phyloP scores from a whole-genome alignment of 2,888 invertebrate species.

The Orthonevra nobilis region DNA sequence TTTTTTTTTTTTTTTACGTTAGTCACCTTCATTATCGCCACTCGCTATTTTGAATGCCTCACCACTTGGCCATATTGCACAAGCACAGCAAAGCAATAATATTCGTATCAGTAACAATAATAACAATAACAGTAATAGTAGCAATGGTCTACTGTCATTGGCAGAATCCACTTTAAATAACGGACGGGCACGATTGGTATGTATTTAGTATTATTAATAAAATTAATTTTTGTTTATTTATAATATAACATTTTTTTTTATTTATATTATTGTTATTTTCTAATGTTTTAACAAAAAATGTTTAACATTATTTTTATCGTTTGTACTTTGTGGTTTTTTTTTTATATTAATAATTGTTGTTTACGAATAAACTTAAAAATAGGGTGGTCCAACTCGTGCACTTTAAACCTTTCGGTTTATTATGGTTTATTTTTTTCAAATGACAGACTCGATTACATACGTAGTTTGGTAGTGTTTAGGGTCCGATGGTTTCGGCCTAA shows the following conservation, averaged over 20 bases:
- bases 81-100: conserved; percentile 71
- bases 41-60: conserved; percentile 73
- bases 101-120: conserved; percentile 63
- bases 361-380: too few species aligned
- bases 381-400: too few species aligned
- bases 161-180: conserved; percentile 71
- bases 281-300: conserved; percentile 6
- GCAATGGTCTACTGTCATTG: conserved; percentile 73
- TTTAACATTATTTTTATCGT: conserved; percentile 4
- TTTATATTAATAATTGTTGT: too few species aligned
- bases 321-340: conserved; percentile 12
- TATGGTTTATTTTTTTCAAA: too few species aligned
- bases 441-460: too few species aligned
- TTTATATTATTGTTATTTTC: background rate
- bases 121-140: conserved; percentile 47
- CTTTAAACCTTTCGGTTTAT: too few species aligned
- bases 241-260: conserved; percentile 15
- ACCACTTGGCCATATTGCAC: conserved; percentile 73
- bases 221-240: conserved; percentile 6
- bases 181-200: conserved; percentile 74
- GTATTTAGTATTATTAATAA: conserved; percentile 45
- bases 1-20: conserved; percentile 55
- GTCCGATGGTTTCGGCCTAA: too few species aligned
- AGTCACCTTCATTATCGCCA: conserved; percentile 73
- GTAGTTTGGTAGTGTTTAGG: too few species aligned